Percentiles rank a stretch among this genome's conserved stretches.
Evolutionary conservation across 1,140 invertebrate genomes (phyloP).

Genomic region (Atta colombica): DNA sequence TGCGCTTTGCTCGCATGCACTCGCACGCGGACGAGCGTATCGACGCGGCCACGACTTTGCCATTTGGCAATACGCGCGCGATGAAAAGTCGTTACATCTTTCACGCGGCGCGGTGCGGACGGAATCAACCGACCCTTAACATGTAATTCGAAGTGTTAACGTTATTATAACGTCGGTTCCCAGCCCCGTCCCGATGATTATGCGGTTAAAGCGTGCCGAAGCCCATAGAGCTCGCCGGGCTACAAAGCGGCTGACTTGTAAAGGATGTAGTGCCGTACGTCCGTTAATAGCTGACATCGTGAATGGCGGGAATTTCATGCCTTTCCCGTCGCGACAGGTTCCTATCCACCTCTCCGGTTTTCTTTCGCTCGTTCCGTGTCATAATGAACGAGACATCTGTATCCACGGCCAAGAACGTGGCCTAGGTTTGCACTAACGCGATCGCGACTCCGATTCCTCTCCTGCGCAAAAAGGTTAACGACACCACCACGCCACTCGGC

Average conservation of each 20-base stretch:
- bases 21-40: constrained; percentile 45
- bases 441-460: constrained; percentile 51
- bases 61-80: constrained; percentile 57
- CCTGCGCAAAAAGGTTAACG: constrained; percentile 55
- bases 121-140: constrained; percentile 74
- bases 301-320: constrained; percentile 79
- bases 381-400: constrained; percentile 78
- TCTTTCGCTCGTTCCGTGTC: constrained; percentile 75
- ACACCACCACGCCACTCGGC: constrained; percentile 6
- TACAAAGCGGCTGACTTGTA: constrained; percentile 78
- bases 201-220: constrained; percentile 72
- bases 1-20: constrained; percentile 51
- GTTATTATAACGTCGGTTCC: constrained; percentile 76
- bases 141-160: constrained; percentile 76
- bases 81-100: constrained; percentile 71
- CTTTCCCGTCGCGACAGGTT: constrained; percentile 74
- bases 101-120: constrained; percentile 48
- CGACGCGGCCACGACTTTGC: constrained; percentile 46
- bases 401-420: constrained; percentile 67
- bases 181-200: constrained; percentile 73
- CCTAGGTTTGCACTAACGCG: constrained; percentile 58
- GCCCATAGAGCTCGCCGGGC: constrained; percentile 69
- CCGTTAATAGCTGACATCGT: constrained; percentile 77
- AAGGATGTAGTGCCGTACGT: constrained; percentile 76
- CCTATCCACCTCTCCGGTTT: constrained; percentile 74